Conservation (phyloP, 1,140 invertebrate species). For the Littorina saxatilis region DNA sequence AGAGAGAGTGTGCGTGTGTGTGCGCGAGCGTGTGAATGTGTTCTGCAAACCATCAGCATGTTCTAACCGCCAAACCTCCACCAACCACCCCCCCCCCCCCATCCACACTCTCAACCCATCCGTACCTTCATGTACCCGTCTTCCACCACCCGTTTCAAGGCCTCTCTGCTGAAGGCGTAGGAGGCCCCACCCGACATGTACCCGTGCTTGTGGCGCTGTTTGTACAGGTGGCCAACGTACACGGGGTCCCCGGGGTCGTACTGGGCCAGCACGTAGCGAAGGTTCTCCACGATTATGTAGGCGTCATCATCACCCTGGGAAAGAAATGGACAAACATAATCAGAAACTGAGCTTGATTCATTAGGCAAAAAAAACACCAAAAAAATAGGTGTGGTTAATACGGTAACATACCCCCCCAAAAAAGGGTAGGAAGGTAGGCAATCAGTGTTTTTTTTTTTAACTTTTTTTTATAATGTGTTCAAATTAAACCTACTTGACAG, state of each 20-base stretch:
- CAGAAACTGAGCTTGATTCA: no score
- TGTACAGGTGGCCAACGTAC: slow-evolving; percentile 71
- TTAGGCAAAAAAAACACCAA: no score
- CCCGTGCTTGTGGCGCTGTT: slow-evolving; percentile 43
- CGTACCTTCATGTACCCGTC: slow-evolving; percentile 64
- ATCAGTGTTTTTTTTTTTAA: no score
- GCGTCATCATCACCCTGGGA: slow-evolving; percentile 80
- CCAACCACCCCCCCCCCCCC: no score
- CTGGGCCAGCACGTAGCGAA: slow-evolving; percentile 60
- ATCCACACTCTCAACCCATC: not conserved
- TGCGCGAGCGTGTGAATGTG: not conserved
- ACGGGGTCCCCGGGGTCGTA: slow-evolving; percentile 54
- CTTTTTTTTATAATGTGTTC: no score
- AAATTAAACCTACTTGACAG: no score
- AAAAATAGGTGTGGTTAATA: no score
- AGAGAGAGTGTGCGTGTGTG: not conserved
- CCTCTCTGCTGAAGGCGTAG: slow-evolving; percentile 87
- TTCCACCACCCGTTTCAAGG: slow-evolving; percentile 48
- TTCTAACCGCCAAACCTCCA: no score
- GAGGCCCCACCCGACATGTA: slow-evolving; percentile 76
- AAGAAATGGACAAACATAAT: not conserved
- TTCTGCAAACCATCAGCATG: not conserved
- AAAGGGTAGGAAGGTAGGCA: no score
- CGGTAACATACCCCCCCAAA: no score
- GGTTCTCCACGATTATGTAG: slow-evolving; percentile 80